A percentile compares a stretch with the other conserved stretches of the same genome.
Evolutionary conservation across 2,797 vertebrate species (phyloP).

Genomic region (Merluccius polli): DNA sequence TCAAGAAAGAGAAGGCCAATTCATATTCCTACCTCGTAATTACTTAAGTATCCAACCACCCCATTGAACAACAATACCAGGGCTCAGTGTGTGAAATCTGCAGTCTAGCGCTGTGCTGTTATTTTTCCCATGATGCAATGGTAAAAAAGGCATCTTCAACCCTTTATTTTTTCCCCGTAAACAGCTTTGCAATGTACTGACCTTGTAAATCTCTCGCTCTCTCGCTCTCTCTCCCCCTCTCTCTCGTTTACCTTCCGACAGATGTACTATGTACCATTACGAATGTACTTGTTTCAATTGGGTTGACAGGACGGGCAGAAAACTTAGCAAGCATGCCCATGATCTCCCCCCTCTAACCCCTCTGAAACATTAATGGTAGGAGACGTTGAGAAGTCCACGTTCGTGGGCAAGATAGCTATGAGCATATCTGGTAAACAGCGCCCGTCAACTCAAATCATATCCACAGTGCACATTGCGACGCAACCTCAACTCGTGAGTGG

Average conservation of each 20-base stretch:
- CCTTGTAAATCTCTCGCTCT: not conserved
- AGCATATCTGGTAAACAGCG: too few relatives aligned
- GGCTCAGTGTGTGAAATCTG: not conserved
- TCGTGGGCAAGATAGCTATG: too few relatives aligned
- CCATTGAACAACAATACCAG: not conserved
- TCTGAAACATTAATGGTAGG: conserved; percentile 1
- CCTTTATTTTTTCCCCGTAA: too few relatives aligned
- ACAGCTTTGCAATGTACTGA: not conserved
- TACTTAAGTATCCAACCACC: not conserved
- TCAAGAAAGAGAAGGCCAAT: not conserved
- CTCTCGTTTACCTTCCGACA: not conserved
- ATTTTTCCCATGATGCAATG: not conserved
- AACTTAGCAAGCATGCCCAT: not conserved
- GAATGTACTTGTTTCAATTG: not conserved
- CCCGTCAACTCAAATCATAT: too few relatives aligned
- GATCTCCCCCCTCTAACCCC: not conserved
- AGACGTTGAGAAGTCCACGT: too few relatives aligned
- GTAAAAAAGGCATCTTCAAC: too few relatives aligned
- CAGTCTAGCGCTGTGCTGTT: not conserved
- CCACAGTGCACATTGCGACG: too few relatives aligned
- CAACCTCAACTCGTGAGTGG: too few relatives aligned
- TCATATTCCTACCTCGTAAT: not conserved
- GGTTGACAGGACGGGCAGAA: too few relatives aligned
- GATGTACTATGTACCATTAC: not conserved
- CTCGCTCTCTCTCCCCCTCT: too few relatives aligned